Base-by-base conservation (phyloP, 37 sponge, comb jelly and placozoan species). In the Halisarca cf. caerulea region DNA sequence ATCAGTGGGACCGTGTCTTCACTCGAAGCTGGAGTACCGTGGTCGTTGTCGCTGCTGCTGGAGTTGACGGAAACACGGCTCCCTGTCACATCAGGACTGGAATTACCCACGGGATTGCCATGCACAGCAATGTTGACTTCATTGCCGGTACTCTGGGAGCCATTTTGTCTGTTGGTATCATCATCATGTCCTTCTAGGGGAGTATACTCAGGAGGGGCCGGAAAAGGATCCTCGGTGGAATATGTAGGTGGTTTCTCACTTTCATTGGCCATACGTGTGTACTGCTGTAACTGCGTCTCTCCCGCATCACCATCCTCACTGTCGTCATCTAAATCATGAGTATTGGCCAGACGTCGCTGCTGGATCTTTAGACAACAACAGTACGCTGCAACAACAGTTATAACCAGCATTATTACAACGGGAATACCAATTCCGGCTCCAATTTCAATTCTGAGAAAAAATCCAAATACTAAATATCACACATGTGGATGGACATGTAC, bases 191-290 rank as follows among this genome's bases (percentile, higher is more conserved):
- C 40, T 0, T 32, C 34, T 5, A 17, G 59, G 4, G 80, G 32
- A 1, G 62, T 60, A 43, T 81, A 81, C 33, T 1, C 82, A 34
- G 82, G 79, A 20, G 86, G 60, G 3, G 2, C 51, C 5, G 58
- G 42, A 34, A 70, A 86, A 20, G 84, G 86, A 35, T 92, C 92
- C 20, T 44, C 66, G 38, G 85, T 78, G 3, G 90, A 51, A 75
- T 93, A 93, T 9, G 82, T 35, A 33, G 94, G 94, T 5, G 88
- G 83, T 57, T 81, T 86, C 7, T 73, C 36, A 23, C 82, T 80
- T 3, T 30, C 2, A 28, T 23, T 39, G 3, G 28, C 28, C 38
- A 43, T 59, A 1, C 3, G 17, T 25, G 84, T 59, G 2, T 36
- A 58, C 45, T 74, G 24, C 41, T 40, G 45, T n/a, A 36, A 44